A percentile compares a stretch with the other conserved stretches of the same genome.
These are phyloP conservation scores for Thunnus albacares DNA, from an alignment of 2,797 vertebrate genomes.

Conservation along the genomic window DNA sequence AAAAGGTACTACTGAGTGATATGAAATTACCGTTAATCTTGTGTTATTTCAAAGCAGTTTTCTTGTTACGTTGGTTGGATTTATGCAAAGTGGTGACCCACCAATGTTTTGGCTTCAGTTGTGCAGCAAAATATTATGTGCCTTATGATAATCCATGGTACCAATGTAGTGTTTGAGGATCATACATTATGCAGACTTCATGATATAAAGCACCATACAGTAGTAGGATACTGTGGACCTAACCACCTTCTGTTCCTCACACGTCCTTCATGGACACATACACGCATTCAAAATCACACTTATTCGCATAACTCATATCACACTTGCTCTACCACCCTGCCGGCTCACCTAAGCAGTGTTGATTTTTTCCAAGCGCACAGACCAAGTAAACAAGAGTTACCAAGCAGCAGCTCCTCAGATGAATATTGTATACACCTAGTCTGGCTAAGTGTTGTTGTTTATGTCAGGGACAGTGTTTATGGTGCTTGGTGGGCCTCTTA, in stretches of 20 bases:
- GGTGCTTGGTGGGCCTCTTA: slow-evolving; percentile 87
- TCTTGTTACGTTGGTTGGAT: slow-evolving; percentile 35
- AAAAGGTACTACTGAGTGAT: slow-evolving; percentile 35
- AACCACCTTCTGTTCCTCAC: slow-evolving; percentile 62
- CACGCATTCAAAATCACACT: slow-evolving; percentile 52
- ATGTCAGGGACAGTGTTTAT: slow-evolving; percentile 88
- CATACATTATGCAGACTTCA: slow-evolving; percentile 79
- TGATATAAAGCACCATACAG: slow-evolving; percentile 57
- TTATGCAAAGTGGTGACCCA: slow-evolving; percentile 63
- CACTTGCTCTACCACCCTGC: slow-evolving; percentile 52
- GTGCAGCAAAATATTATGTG: slow-evolving; percentile 64
- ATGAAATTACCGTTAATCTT: slow-evolving; percentile 42
- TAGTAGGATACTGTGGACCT: slow-evolving; percentile 65
- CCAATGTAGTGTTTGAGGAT: slow-evolving; percentile 63
- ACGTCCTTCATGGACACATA: slow-evolving; percentile 41
- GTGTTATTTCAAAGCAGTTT: slow-evolving; percentile 33
- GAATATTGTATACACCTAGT: slow-evolving; percentile 88
- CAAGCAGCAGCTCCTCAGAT: slow-evolving; percentile 82
- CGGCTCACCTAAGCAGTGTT: slow-evolving; percentile 71
- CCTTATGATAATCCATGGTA: slow-evolving; percentile 70
- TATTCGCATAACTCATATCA: slow-evolving; percentile 61
- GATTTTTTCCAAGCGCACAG: slow-evolving; percentile 70
- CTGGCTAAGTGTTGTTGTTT: slow-evolving; percentile 89
- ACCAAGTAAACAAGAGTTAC: slow-evolving; percentile 85
- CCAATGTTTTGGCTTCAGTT: slow-evolving; percentile 58